Evolutionary conservation across 2,888 invertebrate genomes (phyloP).

Genomic region (Hypsopygia costalis): DNA sequence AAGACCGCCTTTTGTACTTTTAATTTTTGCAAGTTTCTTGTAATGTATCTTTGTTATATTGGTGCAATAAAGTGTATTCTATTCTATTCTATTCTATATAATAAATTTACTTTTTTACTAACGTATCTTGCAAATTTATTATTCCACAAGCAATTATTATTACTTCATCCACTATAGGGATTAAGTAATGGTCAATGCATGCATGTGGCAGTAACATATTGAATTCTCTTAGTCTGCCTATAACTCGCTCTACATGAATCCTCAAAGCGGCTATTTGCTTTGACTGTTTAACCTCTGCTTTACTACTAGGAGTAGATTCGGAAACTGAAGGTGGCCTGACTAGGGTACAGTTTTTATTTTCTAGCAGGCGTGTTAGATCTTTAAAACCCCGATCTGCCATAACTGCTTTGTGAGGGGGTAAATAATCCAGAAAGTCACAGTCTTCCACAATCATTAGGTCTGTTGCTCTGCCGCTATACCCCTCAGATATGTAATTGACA

Average conservation of each 20-base stretch:
- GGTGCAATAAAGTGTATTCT: no score
- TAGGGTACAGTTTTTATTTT: constrained; percentile 9
- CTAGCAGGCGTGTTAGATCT: constrained; percentile 14
- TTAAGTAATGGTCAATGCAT: no score
- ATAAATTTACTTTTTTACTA: no score
- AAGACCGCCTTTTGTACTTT: no score
- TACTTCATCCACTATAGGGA: no score
- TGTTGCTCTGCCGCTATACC: constrained; percentile 30
- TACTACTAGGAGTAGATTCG: no score
- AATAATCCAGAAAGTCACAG: constrained; percentile 10
- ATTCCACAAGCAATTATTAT: no score
- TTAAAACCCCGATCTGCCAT: constrained; percentile 22
- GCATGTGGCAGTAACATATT: no score
- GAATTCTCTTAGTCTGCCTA: constrained; percentile 3
- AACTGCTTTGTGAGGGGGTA: constrained; percentile 9
- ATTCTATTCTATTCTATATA: no score
- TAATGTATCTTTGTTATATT: no score
- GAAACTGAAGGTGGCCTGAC: constrained; percentile 12
- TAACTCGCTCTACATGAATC: constrained; percentile 11
- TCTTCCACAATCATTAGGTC: constrained; percentile 19
- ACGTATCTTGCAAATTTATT: no score
- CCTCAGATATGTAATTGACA: constrained; percentile 36
- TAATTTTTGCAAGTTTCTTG: no score
- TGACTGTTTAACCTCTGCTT: constrained; percentile 6
- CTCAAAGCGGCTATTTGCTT: constrained; percentile 14